Conservation (phyloP, 2,888 invertebrate species). For the Orgyia antiqua region DNA sequence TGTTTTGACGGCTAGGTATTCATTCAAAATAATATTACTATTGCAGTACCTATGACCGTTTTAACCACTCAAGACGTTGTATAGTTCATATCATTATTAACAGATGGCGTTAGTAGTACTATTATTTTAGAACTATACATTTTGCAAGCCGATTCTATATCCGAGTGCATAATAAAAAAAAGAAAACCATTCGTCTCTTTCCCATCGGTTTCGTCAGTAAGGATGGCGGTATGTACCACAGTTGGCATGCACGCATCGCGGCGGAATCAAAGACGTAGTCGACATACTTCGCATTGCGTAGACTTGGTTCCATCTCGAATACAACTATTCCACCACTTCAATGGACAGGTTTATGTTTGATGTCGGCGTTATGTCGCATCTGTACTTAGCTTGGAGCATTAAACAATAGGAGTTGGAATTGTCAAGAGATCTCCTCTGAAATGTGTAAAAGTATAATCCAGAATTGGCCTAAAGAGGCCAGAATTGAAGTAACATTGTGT, state of each 20-base stretch:
- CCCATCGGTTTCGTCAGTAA: slow-evolving; percentile 31
- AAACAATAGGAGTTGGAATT: too few relatives aligned
- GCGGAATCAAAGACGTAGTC: slow-evolving; percentile 62
- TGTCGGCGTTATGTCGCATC: slow-evolving; percentile 5
- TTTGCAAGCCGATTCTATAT: neutral
- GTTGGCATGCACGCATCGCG: slow-evolving; percentile 33
- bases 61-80: too few relatives aligned
- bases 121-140: neutral
- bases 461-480: too few relatives aligned
- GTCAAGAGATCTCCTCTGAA: too few relatives aligned
- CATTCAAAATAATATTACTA: too few relatives aligned
- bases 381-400: too few relatives aligned
- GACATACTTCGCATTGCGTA: slow-evolving; percentile 63
- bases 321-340: slow-evolving; percentile 66
- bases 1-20: too few relatives aligned
- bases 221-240: slow-evolving; percentile 45
- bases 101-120: neutral
- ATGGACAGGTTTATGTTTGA: slow-evolving; percentile 53
- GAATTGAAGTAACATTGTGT: too few relatives aligned
- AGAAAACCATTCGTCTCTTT: slow-evolving; percentile 17
- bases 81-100: neutral
- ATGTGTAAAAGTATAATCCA: too few relatives aligned
- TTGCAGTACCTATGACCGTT: too few relatives aligned
- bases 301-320: slow-evolving; percentile 49
- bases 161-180: slow-evolving; percentile 2